Conservation (phyloP, 2,888 invertebrate genomes). For the Eupeodes luniger region DNA sequence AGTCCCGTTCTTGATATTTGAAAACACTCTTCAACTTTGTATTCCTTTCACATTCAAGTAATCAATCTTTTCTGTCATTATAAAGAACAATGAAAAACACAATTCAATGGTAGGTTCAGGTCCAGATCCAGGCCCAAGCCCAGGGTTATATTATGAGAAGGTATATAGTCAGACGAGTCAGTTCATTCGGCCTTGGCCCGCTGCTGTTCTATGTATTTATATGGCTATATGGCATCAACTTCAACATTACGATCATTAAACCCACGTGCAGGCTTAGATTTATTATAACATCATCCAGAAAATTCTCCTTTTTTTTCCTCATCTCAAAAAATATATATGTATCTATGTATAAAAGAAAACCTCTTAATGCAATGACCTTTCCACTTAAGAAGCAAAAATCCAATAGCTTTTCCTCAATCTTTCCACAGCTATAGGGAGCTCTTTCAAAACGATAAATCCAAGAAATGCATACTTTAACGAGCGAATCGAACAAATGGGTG, state of each 20-base stretch:
- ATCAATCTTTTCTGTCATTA: conserved; percentile 33
- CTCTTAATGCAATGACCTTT: conserved; percentile 32
- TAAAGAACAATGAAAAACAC: conserved; percentile 19
- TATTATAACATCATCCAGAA: conserved; percentile 29
- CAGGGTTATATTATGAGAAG: background rate
- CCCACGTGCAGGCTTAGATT: conserved; percentile 43
- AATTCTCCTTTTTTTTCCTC: conserved; percentile 1
- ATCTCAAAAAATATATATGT: background rate
- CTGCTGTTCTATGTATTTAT: background rate
- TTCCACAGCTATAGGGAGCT: background rate
- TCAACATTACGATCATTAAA: conserved; percentile 17
- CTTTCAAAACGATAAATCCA: conserved; percentile 59
- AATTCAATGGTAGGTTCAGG: background rate
- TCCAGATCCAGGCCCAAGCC: background rate
- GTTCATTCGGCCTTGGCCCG: background rate
- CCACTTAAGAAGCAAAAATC: conserved; percentile 24
- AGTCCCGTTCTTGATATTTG: background rate
- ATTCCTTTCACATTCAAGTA: conserved; percentile 15
- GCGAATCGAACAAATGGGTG: conserved; percentile 38
- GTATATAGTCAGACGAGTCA: background rate
- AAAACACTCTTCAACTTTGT: conserved; percentile 2
- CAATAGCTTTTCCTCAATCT: conserved; percentile 24
- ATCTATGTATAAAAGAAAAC: background rate
- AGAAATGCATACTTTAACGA: conserved; percentile 68
- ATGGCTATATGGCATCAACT: background rate